Percentiles rank a stretch among this genome's conserved stretches.
phyloP scores from a whole-genome alignment of 2,888 invertebrate species.

The Plebejus melissa region DNA sequence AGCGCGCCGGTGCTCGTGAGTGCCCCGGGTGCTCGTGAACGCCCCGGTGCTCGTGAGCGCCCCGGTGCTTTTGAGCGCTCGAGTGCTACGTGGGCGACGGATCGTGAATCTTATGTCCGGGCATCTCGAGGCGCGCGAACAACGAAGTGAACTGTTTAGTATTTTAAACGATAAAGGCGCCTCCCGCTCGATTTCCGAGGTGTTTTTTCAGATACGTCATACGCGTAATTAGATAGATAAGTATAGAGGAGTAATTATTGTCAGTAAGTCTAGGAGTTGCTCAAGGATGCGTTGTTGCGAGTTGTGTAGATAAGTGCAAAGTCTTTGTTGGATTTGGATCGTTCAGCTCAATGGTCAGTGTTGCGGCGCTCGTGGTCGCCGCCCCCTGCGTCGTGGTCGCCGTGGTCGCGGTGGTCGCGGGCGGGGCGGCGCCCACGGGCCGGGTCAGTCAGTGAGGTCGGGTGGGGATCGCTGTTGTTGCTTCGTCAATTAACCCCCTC shows the following conservation, averaged over 20 bases:
- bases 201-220: not conserved
- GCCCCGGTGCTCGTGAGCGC: not conserved
- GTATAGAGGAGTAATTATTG: conserved; percentile 17
- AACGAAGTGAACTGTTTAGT: conserved; percentile 21
- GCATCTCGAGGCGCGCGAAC: conserved; percentile 10
- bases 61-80: not conserved
- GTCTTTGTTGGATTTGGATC: conserved; percentile 28
- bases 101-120: conserved; percentile 9
- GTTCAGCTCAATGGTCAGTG: conserved; percentile 54
- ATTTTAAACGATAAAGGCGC: not conserved
- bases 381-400: not conserved
- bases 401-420: not conserved
- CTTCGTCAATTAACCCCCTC: conserved; percentile 67
- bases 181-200: not conserved
- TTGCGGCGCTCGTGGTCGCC: conserved; percentile 42
- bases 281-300: conserved; percentile 43
- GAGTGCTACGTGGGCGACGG: not conserved
- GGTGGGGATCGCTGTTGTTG: conserved; percentile 53
- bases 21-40: not conserved
- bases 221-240: conserved; percentile 8
- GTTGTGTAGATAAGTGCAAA: conserved; percentile 50
- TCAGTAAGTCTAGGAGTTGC: conserved; percentile 34
- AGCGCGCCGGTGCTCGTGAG: not conserved
- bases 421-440: not conserved
- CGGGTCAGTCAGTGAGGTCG: conserved; percentile 41